phyloP scores from a whole-genome alignment of 2,797 vertebrate genomes.

The Sibirionetta formosa region DNA sequence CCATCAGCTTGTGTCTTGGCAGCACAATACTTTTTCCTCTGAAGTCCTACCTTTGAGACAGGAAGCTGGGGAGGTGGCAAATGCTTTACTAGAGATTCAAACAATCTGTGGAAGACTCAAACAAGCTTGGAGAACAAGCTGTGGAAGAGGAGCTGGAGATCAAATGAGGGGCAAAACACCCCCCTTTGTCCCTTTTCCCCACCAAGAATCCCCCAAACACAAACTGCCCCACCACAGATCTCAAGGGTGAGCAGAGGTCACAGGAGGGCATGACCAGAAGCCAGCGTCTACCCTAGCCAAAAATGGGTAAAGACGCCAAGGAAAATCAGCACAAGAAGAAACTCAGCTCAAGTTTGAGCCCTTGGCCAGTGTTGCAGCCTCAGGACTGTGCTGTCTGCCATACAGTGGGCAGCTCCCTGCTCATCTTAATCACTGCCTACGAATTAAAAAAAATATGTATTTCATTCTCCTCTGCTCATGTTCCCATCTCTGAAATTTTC shows the following conservation, averaged over 20 bases:
- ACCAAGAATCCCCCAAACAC: background rate
- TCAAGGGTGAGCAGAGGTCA: background rate
- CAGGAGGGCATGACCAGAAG: background rate
- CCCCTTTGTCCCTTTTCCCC: background rate
- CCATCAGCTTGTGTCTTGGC: background rate
- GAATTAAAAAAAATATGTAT: background rate
- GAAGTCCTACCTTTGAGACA: background rate
- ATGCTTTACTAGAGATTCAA: background rate
- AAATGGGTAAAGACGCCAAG: background rate
- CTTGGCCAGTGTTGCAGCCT: background rate
- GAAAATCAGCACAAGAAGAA: background rate
- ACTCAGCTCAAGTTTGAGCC: background rate
- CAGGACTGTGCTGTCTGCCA: background rate
- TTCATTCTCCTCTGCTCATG: background rate
- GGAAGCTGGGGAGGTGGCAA: background rate
- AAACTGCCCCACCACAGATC: background rate
- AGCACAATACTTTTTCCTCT: background rate
- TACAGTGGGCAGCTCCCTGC: background rate
- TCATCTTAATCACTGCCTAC: background rate
- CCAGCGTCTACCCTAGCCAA: background rate
- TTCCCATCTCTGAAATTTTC: background rate
- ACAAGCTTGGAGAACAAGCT: background rate
- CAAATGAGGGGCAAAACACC: background rate
- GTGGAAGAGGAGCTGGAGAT: background rate
- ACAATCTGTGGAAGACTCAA: background rate